Base-by-base conservation (phyloP, 2,888 invertebrate genomes). In the Boloria euphrosyne region DNA sequence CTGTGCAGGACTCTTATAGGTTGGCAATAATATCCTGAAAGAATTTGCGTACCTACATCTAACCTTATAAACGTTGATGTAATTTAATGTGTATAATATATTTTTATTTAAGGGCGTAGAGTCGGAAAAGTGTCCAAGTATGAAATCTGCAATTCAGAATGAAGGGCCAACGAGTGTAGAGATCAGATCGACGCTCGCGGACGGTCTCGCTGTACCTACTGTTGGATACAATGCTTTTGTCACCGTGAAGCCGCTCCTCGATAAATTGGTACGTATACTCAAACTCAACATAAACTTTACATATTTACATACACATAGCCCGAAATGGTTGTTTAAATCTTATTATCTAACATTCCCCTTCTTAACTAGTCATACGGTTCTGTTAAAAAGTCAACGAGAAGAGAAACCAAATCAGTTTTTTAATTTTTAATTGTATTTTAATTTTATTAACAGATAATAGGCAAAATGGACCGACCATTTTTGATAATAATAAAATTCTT, bases 71-170 rank as follows among this genome's bases (percentile, higher is more conserved):
- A 22, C 22, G 4, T 17, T 18, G 13, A 13, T 53, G 44, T 61
- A 62, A 31, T 61, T 60, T 65, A 64, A 70, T 66, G 10, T 52
- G 2, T 44, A 16, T 0, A 22, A 5, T 72, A 0, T n/a, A 14
- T 4, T 57, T 18, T 57, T 0, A 17, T 58, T 58, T 58, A 80
- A 96, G 96, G 98, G 98, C 2, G 98, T 97, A 1, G 98, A 99
- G 86, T 96, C 98, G 0, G 98, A 98, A 80, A 95, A 96, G 75
- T 98, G 98, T 85, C 95, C 98, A 0, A 97, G 98, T 80, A 98
- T 98, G 92, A 90, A 95, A 50, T 90, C 92, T 38, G 97, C 98
- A 0, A 80, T 97, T 72, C 92, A 94, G 76, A 93, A 94, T 51
- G 95, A 95, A 0, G 93, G 94, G 65, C 97, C 97, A 0, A 90